Conservation (phyloP, 1,140 invertebrate species). For the Drosophila punjabiensis region DNA sequence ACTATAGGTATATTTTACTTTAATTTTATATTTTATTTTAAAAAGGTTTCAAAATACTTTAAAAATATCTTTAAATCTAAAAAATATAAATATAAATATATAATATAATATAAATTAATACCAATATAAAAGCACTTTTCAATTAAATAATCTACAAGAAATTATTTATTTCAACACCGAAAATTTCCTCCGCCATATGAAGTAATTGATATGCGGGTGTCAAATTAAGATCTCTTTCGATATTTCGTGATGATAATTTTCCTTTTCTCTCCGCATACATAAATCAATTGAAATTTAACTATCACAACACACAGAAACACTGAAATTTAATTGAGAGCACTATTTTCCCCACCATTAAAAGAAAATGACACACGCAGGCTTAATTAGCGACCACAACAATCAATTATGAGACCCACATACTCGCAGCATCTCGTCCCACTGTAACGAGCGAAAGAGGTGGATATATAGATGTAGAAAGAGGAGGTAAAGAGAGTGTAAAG, state of each 20-base stretch:
- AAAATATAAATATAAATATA: no score
- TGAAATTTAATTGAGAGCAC: constrained; percentile 4
- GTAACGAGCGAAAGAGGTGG: constrained; percentile 4
- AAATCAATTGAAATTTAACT: constrained; percentile 22
- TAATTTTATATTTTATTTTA: no score
- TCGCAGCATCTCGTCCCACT: constrained; percentile 15
- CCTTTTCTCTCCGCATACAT: neutral
- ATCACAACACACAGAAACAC: constrained; percentile 16
- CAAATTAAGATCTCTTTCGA: neutral
- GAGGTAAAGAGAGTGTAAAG: neutral
- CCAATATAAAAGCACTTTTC: neutral
- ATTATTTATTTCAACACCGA: neutral
- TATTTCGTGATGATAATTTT: neutral
- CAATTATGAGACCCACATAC: constrained; percentile 38
- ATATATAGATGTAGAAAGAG: neutral
- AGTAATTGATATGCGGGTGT: constrained; percentile 30
- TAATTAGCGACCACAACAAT: constrained; percentile 44
- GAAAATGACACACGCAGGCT: constrained; percentile 28
- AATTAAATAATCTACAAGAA: no score
- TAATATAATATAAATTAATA: neutral
- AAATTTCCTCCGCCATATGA: neutral
- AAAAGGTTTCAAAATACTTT: no score
- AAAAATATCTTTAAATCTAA: no score
- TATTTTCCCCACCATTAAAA: constrained; percentile 1
- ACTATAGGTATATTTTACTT: no score